Evolutionary conservation across 2,113 vertebrate genomes (phyloP).

Genomic region (Pomatostomus ruficeps): DNA sequence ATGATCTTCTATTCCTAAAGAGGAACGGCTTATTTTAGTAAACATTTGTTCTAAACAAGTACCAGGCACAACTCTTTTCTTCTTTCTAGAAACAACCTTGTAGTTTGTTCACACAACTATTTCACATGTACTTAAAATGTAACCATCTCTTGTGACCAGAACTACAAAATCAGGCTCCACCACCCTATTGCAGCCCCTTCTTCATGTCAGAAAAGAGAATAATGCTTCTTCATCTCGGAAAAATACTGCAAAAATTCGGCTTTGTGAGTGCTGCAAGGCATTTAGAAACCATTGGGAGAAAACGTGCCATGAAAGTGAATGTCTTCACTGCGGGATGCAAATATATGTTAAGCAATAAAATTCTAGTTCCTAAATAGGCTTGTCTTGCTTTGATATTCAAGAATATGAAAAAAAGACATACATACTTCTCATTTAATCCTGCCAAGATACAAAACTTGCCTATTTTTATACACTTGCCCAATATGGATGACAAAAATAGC

Average conservation of each 20-base stretch:
- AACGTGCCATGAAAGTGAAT: conserved; percentile 47
- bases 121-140: not conserved
- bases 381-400: conserved; percentile 57
- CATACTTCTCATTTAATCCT: conserved; percentile 44
- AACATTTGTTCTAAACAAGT: not conserved
- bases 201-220: not conserved
- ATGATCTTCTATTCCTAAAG: not conserved
- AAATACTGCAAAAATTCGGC: not conserved
- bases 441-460: conserved; percentile 34
- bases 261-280: conserved; percentile 18
- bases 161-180: not conserved
- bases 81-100: not conserved
- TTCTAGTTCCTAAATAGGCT: conserved; percentile 50
- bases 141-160: not conserved
- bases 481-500: conserved; percentile 41
- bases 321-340: conserved; percentile 30
- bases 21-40: not conserved
- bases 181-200: not conserved
- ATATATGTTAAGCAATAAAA: conserved; percentile 55
- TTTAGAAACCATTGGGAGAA: conserved; percentile 45
- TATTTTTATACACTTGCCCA: conserved; percentile 36
- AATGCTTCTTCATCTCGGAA: not conserved
- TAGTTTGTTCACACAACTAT: not conserved
- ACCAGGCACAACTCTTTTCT: not conserved
- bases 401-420: conserved; percentile 30